Base-by-base conservation (phyloP, 2,797 vertebrate genomes). In the Chiroxiphia lanceolata region DNA sequence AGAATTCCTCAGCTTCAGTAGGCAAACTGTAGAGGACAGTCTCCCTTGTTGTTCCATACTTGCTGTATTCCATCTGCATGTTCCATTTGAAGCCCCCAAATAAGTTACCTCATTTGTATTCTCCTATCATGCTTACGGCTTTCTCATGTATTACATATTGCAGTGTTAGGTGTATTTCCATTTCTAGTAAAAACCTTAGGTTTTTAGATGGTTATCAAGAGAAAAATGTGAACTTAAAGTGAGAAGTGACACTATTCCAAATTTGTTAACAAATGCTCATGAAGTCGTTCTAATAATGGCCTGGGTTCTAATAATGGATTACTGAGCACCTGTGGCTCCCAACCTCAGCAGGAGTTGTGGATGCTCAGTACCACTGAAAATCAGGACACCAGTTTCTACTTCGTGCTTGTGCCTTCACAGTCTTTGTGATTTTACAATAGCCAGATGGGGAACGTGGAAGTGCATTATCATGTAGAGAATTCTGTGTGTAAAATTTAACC, bases 401-500 rank as follows among this genome's bases (percentile, higher is more conserved):
- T 93, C 81, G 22, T 74, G 91, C 72, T 82, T 69, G 36, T 96
- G 81, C 77, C 86, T 94, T 96, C 87, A 78, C 60, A 95, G 93
- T 80, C 77, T 88, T 89, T 89, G 84, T 91, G 86, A 95, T 88
- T 94, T 96, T 94, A 96, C 92, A 94, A 76, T 89, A 65, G 94
- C 51, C 91, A 94, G 87, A 95, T 94, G 88, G 87, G 89, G 85
- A 93, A 59, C 45, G 3, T 72, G 89, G 57, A 96, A 96, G 96
- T 97, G 96, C 96, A 96, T 96, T 97, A 96, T 96, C 97, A 94
- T 97, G 97, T 97, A 92, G 96, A 96, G 94, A 89, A 92, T 96
- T 96, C 83, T 54, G 42, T 0, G 4, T 87, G 81, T 80, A 93
- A 87, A 93, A 92, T 93, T 96, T 97, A 96, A 97, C 96, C 95